Conservation (phyloP, 2,888 invertebrate genomes). For the Cephus pulcher region DNA sequence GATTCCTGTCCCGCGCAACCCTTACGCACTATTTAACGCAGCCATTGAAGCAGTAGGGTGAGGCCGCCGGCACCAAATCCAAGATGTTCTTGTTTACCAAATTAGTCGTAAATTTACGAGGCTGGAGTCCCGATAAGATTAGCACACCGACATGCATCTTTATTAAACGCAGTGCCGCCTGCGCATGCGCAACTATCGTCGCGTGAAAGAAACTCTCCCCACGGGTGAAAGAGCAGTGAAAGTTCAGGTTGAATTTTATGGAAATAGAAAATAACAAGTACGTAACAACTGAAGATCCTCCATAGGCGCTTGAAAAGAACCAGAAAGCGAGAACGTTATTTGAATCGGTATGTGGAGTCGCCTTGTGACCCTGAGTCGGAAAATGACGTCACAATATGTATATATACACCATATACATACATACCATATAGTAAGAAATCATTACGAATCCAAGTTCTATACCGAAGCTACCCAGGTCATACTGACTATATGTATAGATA, state of each 20-base stretch:
- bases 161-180: neutral
- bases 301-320: no score
- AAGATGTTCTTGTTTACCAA: conserved; percentile 49
- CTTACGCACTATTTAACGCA: conserved; percentile 45
- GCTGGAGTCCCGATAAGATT: conserved; percentile 26
- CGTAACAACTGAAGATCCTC: no score
- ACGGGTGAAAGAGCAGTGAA: neutral
- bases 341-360: no score
- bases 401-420: neutral
- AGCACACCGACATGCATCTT: conserved; percentile 1
- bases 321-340: no score
- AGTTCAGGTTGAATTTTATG: neutral
- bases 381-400: no score
- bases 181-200: neutral
- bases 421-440: neutral
- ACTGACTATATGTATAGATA: neutral
- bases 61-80: conserved; percentile 25
- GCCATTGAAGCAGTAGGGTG: conserved; percentile 17
- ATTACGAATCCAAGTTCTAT: neutral
- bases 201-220: neutral
- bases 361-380: no score
- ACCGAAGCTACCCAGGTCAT: neutral
- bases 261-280: neutral
- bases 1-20: conserved; percentile 31
- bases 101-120: conserved; percentile 43